Base-by-base conservation (phyloP, 1,140 invertebrate species). In the Drosophila lacertosa region DNA sequence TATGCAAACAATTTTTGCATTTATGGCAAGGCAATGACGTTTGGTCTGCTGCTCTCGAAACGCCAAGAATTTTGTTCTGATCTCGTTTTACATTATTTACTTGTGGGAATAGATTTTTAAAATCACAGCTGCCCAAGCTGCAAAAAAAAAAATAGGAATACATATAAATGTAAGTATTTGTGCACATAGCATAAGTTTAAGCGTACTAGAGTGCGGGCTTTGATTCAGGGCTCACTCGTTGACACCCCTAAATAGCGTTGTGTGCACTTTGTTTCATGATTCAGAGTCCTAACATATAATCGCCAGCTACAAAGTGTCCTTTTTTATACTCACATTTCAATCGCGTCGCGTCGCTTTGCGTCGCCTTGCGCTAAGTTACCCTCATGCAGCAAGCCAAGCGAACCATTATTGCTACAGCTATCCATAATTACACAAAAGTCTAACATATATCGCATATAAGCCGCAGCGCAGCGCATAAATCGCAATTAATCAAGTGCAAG, bases 401-500 rank as follows among this genome's bases (percentile, higher is more conserved):
- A 78, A 32, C 35, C 48, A 24, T 47, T 69, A 53, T 45, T n/a
- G 47, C 65, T 53, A 32, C 59, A 53, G 60, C 54, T 62, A 62
- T 50, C 63, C 74, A 66, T 81, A 81, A 81, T 81, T 81, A 81
- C 79, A 82, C 63, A 82, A 81, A 70, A 77, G 24, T 83, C 62
- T 44, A 40, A 44, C 74, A 62, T 71, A 81, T 82, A 81, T 74
- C 63, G 78, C 69, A 70, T 77, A 73, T 79, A 79, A 78, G 76
- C 75, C 62, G 63, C 60, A 81, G 64, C 53, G 78, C 77, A 63
- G 69, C 78, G 74, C 78, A 82, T 86, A 86, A 86, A 86, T 81
- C 81, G 81, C 82, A 86, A 86, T 86, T 86, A 86, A 86, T 86
- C 81, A 86, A 86, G 81, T 86, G 81, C 81, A 86, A 86, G 81